A percentile compares a stretch with the other conserved stretches of the same genome.
Conservation (phyloP, 1,140 invertebrate species). For the Eupeodes corollae region DNA sequence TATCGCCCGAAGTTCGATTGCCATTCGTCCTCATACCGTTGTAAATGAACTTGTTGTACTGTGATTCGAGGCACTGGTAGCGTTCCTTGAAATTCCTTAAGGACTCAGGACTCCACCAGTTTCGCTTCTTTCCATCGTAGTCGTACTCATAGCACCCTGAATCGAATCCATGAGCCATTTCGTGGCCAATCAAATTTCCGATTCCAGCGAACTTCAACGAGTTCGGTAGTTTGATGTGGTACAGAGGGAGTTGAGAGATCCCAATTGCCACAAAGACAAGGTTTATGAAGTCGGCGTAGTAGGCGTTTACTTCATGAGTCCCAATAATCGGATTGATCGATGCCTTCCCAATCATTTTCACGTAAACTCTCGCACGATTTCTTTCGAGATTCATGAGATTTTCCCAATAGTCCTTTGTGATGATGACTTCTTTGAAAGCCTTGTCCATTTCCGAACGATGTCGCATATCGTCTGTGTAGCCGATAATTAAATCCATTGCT, state of each 20-base stretch:
- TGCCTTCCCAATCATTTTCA: conserved; percentile 24
- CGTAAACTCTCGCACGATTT: conserved; percentile 13
- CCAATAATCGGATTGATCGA: conserved; percentile 24
- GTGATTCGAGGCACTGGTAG: conserved; percentile 77
- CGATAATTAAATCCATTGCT: conserved; percentile 27
- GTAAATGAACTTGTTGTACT: conserved; percentile 49
- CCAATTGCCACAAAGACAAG: conserved; percentile 34
- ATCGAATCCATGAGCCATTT: conserved; percentile 57
- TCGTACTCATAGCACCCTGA: conserved; percentile 65
- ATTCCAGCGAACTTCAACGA: conserved; percentile 47
- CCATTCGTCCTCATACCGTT: conserved; percentile 54
- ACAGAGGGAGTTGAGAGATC: conserved; percentile 28
- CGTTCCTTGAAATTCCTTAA: conserved; percentile 52
- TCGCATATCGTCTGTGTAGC: conserved; percentile 26
- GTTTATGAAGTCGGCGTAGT: conserved; percentile 30
- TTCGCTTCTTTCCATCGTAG: conserved; percentile 54
- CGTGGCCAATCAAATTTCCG: conserved; percentile 56
- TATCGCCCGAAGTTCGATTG: conserved; percentile 67
- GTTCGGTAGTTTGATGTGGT: conserved; percentile 18
- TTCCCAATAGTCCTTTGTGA: conserved; percentile 16
- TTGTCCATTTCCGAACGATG: conserved; percentile 19
- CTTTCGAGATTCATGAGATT: conserved; percentile 17
- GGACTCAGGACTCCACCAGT: conserved; percentile 76
- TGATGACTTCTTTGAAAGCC: conserved; percentile 16
- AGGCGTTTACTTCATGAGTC: conserved; percentile 26